Percentiles rank a stretch among this genome's conserved stretches.
phyloP scores from a whole-genome alignment of 1,140 invertebrate genomes.

The Scylla paramamosain region DNA sequence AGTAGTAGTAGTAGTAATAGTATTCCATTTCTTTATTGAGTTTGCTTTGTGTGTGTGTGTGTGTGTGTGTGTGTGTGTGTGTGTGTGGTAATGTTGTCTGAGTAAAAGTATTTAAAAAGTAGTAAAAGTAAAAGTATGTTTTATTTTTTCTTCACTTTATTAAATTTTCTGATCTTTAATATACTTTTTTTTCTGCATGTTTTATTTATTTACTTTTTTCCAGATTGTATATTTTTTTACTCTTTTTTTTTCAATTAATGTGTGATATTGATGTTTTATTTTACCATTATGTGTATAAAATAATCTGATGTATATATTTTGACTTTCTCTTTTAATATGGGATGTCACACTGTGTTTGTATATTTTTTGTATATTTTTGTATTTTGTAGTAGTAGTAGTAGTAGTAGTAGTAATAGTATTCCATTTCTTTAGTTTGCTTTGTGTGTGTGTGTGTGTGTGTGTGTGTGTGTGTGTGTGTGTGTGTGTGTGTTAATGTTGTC shows the following conservation, averaged over 20 bases:
- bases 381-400: too few species aligned
- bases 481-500: neutral
- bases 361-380: neutral
- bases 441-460: neutral
- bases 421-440: neutral
- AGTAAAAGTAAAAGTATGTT: neutral
- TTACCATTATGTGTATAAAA: neutral
- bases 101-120: neutral
- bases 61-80: too few species aligned
- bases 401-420: neutral
- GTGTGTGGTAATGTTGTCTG: too few species aligned
- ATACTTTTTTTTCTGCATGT: neutral
- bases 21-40: neutral
- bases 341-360: neutral
- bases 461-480: neutral
- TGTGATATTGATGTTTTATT: neutral
- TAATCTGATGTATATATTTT: neutral
- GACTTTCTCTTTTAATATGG: neutral
- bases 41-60: neutral
- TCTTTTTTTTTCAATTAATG: neutral
- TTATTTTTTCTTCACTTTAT: neutral
- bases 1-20: neutral
- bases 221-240: neutral
- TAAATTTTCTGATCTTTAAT: neutral
- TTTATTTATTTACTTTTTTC: neutral